phyloP scores from a whole-genome alignment of 1,140 invertebrate species.

The Apocrypta bakeri region DNA sequence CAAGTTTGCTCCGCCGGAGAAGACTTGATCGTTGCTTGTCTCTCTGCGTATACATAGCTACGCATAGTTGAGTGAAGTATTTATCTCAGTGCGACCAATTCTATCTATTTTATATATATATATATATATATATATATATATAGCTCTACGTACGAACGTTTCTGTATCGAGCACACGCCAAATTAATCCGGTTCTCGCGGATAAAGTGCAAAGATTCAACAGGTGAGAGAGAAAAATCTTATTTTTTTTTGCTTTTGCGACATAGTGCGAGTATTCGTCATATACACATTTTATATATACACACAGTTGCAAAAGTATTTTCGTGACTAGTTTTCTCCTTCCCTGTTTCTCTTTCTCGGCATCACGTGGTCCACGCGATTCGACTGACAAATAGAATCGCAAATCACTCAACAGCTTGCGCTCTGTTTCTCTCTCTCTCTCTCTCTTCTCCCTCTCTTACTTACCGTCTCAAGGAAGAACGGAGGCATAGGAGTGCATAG shows the following conservation, averaged over 20 bases:
- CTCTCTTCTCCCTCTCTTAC: neutral
- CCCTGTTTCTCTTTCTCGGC: neutral
- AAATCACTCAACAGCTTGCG: conserved; percentile 56
- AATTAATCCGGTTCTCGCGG: no score
- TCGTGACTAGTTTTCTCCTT: neutral
- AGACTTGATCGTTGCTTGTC: neutral
- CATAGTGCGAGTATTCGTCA: neutral
- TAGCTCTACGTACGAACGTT: no score
- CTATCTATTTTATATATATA: no score
- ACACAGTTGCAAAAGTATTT: conserved; percentile 25
- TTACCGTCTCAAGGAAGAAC: neutral
- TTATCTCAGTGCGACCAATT: no score
- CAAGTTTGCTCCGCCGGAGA: neutral
- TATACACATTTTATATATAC: no score
- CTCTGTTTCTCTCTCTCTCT: neutral
- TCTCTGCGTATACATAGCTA: neutral
- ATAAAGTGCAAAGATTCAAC: neutral
- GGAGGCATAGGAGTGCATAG: neutral
- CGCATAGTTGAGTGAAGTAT: no score
- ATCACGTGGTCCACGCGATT: conserved; percentile 11
- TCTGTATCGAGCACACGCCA: no score
- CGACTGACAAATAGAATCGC: conserved; percentile 58
- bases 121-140: no score
- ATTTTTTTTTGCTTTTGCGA: neutral
- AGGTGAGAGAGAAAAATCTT: neutral